phyloP scores from a whole-genome alignment of 2,797 vertebrate species.

The Leptodactylus fallax region DNA sequence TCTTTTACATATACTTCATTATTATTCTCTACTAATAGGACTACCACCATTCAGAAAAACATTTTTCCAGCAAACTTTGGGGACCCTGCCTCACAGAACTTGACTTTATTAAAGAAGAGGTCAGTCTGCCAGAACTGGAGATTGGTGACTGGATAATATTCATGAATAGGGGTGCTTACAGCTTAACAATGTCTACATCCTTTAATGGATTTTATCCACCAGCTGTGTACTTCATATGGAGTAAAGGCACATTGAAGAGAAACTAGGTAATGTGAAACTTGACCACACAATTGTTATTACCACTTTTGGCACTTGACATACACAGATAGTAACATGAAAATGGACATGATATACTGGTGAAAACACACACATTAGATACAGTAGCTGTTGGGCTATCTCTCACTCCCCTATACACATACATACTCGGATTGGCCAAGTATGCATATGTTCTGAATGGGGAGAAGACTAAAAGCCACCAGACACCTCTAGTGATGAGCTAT shows the following conservation, averaged over 20 bases:
- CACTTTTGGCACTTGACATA: too few relatives aligned
- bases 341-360: too few relatives aligned
- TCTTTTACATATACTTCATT: too few relatives aligned
- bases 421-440: too few relatives aligned
- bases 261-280: neutral
- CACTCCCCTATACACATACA: too few relatives aligned
- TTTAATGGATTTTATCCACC: constrained; percentile 56
- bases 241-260: neutral
- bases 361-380: too few relatives aligned
- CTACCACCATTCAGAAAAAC: neutral
- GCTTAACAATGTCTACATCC: neutral
- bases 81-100: constrained; percentile 42
- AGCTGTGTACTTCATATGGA: neutral
- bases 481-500: too few relatives aligned
- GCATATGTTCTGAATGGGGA: too few relatives aligned
- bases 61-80: constrained; percentile 52
- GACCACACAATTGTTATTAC: too few relatives aligned
- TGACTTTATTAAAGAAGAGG: constrained; percentile 30
- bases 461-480: too few relatives aligned
- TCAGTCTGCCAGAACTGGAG: constrained; percentile 35
- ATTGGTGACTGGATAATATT: constrained; percentile 58
- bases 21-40: constrained; percentile 44
- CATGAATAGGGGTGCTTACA: constrained; percentile 38
- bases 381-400: too few relatives aligned
- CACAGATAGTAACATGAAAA: too few relatives aligned